Base-by-base conservation (phyloP, 2,888 invertebrate species). In the Nectonema munidae region DNA sequence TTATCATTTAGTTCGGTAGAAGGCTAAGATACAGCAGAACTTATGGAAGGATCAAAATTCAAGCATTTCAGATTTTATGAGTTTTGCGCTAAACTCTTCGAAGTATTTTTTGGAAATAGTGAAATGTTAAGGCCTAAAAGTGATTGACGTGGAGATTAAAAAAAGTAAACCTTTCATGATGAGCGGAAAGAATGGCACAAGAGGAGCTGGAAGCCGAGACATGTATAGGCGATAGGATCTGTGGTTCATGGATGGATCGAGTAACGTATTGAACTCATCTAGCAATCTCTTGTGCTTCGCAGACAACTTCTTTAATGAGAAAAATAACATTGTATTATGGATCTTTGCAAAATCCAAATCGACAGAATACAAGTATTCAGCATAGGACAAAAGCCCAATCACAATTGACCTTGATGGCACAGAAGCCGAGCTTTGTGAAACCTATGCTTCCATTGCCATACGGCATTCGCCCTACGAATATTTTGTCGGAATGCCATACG, bases 151-250 rank as follows among this genome's bases (percentile, higher is more conserved):
- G 13, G 4, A 9, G 14, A 16, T 21, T 37, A 39, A 4, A 39
- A 38, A 38, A 35, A 16, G 44, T 42, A 60, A 61, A 58, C 69
- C 70, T 61, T 74, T 74, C 46, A 73, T 61, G 36, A 73, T 59
- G 17, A 73, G 60, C 32, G 72, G 72, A 66, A 72, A 70, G 51
- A 72, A 72, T 9, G 73, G 73, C 42, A 74, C 67, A 36, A 72
- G 65, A 1, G 73, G 73, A 2, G 72, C 68, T 45, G 65, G 64
- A 47, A 72, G 54, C 54, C 71, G 71, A 32, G 69, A 66, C 15
- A 72, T 67, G 46, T 68, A 65, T 14, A 67, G 58, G 29, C 71
- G 58, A 49, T 71, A 71, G 9, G 69, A 66, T 36, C 68, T 54
- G 53, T 71, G 70, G 53, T 71, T 71, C 46, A 69, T 57, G 43